phyloP scores from a whole-genome alignment of 2,797 vertebrate species.

The Poeciliopsis gracilis region DNA sequence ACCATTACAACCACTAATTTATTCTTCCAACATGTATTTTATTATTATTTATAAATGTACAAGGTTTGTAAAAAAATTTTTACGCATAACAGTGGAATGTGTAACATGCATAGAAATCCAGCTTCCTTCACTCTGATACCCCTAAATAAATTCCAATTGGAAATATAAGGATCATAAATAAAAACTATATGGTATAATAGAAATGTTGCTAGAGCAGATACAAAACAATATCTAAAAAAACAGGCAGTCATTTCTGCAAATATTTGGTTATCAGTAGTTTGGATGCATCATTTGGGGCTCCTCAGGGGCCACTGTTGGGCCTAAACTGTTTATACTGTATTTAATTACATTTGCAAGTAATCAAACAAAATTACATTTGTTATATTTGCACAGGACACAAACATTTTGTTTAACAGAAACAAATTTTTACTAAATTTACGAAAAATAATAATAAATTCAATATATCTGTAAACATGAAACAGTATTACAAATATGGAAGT shows the following conservation, averaged over 20 bases:
- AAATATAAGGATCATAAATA: not conserved
- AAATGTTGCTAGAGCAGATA: not conserved
- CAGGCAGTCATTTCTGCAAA: not conserved
- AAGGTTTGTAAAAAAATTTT: not conserved
- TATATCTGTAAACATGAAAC: not conserved
- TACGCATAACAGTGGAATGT: not conserved
- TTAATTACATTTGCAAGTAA: not conserved
- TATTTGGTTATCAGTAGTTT: not conserved
- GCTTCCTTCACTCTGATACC: not conserved
- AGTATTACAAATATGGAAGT: not conserved
- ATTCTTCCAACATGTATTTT: not conserved
- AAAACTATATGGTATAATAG: not conserved
- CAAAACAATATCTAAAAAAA: not conserved
- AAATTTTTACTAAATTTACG: not conserved
- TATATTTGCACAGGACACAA: not conserved
- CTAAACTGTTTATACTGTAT: not conserved
- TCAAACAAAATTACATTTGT: not conserved
- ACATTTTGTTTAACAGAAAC: not conserved
- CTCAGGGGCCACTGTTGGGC: not conserved
- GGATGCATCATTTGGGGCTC: not conserved
- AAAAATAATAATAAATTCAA: not conserved
- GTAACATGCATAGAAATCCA: not conserved
- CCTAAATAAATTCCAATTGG: not conserved
- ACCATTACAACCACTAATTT: not conserved
- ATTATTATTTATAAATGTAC: not conserved